These are phyloP conservation scores for Macrosoma leucophasiata DNA, from an alignment of 2,888 invertebrate genomes.

Conservation along the genomic window DNA sequence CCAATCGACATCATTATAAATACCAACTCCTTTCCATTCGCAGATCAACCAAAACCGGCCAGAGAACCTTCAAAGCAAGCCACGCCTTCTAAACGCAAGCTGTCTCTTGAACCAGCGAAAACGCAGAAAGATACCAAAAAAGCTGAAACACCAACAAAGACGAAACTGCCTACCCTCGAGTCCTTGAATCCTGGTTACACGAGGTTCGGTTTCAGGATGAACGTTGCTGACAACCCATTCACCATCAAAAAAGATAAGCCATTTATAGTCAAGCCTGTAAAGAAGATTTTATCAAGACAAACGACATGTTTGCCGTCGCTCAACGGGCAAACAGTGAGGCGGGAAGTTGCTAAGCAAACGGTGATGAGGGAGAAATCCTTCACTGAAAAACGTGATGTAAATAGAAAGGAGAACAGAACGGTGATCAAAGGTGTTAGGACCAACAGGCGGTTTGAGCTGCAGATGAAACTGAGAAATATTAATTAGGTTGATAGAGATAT, in stretches of 20 bases:
- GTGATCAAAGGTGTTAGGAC: conserved; percentile 80
- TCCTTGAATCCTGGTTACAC: conserved; percentile 50
- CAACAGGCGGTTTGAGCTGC: conserved; percentile 82
- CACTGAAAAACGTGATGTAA: conserved; percentile 41
- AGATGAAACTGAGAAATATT: conserved; percentile 79
- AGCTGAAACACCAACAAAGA: conserved; percentile 34
- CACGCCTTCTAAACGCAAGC: too few species aligned
- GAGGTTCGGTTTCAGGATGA: conserved; percentile 68
- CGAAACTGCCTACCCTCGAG: conserved; percentile 34
- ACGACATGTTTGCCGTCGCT: conserved; percentile 35
- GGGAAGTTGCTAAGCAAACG: conserved; percentile 44
- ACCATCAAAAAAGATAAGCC: too few species aligned
- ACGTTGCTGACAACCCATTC: conserved; percentile 57
- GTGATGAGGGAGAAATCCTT: conserved; percentile 58
- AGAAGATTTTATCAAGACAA: conserved; percentile 30
- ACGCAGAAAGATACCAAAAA: conserved; percentile 5
- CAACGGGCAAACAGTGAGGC: conserved; percentile 38
- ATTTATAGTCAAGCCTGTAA: conserved; percentile 25
- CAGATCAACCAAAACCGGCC: background rate
- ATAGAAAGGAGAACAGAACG: conserved; percentile 57
- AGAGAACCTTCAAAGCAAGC: background rate
- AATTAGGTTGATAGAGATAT: conserved; percentile 18
- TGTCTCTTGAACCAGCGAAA: background rate
- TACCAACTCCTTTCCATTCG: background rate
- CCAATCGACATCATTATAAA: background rate